Conservation (phyloP, 2,888 invertebrate genomes). For the Pherbina coryleti region DNA sequence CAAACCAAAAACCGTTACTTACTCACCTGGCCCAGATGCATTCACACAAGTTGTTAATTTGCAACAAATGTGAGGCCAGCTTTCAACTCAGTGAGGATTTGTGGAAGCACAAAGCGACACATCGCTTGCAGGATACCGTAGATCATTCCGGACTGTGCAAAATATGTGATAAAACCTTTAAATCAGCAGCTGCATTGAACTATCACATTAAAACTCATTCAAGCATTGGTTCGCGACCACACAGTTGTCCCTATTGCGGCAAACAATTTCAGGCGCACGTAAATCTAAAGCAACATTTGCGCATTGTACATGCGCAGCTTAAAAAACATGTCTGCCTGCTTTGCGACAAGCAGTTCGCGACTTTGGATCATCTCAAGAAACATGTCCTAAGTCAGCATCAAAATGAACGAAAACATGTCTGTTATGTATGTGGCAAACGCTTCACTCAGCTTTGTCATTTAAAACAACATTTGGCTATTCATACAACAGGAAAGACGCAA, state of each 20-base stretch:
- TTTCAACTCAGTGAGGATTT: constrained; percentile 44
- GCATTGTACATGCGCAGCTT: constrained; percentile 48
- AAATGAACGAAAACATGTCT: constrained; percentile 54
- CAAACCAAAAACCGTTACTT: constrained; percentile 46
- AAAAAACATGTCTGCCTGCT: constrained; percentile 53
- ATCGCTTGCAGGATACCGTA: constrained; percentile 30
- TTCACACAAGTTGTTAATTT: constrained; percentile 40
- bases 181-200: constrained; percentile 46
- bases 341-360: constrained; percentile 55
- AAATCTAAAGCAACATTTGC: constrained; percentile 54
- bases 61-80: constrained; percentile 46
- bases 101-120: constrained; percentile 42
- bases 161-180: constrained; percentile 46
- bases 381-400: constrained; percentile 56
- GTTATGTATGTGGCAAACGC: constrained; percentile 51
- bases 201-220: constrained; percentile 52
- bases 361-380: constrained; percentile 56
- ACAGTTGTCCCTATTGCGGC: constrained; percentile 52
- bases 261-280: constrained; percentile 48
- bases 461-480: constrained; percentile 53
- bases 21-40: constrained; percentile 52
- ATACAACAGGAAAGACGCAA: constrained; percentile 47
- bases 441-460: constrained; percentile 56
- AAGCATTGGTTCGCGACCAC: constrained; percentile 14
- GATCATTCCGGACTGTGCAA: constrained; percentile 35